Conservation (phyloP, 2,113 vertebrate species). For the Dipodomys stephensi region DNA sequence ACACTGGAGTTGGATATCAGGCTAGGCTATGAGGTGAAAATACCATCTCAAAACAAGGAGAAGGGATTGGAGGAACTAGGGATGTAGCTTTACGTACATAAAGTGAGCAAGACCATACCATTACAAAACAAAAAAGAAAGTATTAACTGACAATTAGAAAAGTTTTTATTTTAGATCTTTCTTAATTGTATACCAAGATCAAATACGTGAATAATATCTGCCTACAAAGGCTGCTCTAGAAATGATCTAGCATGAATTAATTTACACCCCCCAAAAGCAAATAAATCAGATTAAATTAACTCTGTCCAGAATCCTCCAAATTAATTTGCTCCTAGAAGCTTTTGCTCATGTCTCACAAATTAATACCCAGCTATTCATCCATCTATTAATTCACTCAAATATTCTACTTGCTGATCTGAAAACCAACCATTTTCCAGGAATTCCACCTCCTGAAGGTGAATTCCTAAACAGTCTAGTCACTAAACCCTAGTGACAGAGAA, state of each 20-base stretch:
- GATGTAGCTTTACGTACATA: too few relatives aligned
- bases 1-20: too few relatives aligned
- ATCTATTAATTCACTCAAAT: neutral
- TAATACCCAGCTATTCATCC: neutral
- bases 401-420: neutral
- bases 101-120: too few relatives aligned
- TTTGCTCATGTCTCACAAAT: conserved; percentile 23
- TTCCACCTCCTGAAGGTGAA: neutral
- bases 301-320: neutral
- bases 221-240: neutral
- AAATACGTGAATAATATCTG: neutral
- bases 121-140: too few relatives aligned
- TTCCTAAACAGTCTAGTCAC: neutral
- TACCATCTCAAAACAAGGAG: too few relatives aligned
- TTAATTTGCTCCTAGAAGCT: neutral
- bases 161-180: neutral
- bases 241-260: neutral
- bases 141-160: neutral
- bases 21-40: too few relatives aligned
- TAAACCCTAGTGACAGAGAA: neutral
- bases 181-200: conserved; percentile 6
- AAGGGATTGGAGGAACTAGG: too few relatives aligned
- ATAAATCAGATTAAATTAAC: conserved; percentile 7
- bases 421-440: neutral
- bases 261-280: neutral